A percentile compares a stretch with the other conserved stretches of the same genome.
Evolutionary conservation across 1,140 invertebrate genomes (phyloP).

Genomic region (Ephestia elutella): DNA sequence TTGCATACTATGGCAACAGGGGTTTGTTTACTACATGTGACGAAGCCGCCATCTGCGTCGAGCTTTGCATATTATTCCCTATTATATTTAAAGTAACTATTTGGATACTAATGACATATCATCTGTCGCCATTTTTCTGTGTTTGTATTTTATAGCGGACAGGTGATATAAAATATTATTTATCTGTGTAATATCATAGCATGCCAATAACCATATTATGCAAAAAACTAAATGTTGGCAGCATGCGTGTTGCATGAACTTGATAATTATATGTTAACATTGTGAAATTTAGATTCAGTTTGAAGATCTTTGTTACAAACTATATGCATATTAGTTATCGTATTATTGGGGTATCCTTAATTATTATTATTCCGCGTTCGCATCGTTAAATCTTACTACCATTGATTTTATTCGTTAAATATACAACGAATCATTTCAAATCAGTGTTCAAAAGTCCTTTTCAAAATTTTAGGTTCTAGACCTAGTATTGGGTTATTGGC

Average conservation of each 20-base stretch:
- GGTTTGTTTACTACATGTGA: too few species aligned
- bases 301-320: neutral
- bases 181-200: slow-evolving; percentile 20
- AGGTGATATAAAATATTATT: slow-evolving; percentile 1
- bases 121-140: neutral
- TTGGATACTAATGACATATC: slow-evolving; percentile 7
- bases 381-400: too few species aligned
- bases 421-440: too few species aligned
- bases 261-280: slow-evolving; percentile 11
- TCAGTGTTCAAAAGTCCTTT: neutral
- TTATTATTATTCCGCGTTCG: neutral
- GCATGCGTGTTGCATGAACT: slow-evolving; percentile 52
- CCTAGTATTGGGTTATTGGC: slow-evolving; percentile 34
- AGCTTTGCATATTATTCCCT: too few species aligned
- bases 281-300: slow-evolving; percentile 5
- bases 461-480: slow-evolving; percentile 11
- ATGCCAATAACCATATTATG: slow-evolving; percentile 26
- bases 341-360: neutral
- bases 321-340: neutral
- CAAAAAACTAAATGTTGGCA: slow-evolving; percentile 20
- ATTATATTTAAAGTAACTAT: neutral
- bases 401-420: too few species aligned
- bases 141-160: neutral
- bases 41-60: too few species aligned
- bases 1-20: too few species aligned